phyloP scores from a whole-genome alignment of 2,113 vertebrate genomes.

The Gopherus evgoodei region DNA sequence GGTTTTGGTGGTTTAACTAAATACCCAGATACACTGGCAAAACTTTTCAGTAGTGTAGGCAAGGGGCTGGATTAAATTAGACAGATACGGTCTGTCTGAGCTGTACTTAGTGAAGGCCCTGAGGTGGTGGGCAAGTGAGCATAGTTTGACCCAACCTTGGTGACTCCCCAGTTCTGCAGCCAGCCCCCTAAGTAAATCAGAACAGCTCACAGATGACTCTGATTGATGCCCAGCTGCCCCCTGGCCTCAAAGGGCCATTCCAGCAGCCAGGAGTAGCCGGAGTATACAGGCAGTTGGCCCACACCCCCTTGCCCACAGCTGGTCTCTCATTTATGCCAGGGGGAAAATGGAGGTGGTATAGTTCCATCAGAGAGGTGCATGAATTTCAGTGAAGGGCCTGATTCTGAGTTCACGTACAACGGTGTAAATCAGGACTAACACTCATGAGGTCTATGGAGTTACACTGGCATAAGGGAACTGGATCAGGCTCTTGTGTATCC shows the following conservation, averaged over 20 bases:
- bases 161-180: neutral
- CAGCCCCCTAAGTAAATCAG: neutral
- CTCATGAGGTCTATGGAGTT: neutral
- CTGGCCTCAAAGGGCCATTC: neutral
- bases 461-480: neutral
- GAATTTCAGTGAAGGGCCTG: neutral
- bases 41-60: neutral
- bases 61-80: neutral
- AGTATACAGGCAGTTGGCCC: neutral
- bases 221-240: neutral
- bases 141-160: neutral
- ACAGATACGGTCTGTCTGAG: neutral
- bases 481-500: neutral
- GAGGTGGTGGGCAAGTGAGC: neutral
- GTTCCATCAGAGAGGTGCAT: neutral
- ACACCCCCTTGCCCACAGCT: neutral
- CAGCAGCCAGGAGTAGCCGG: neutral
- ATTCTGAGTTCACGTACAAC: neutral
- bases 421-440: neutral
- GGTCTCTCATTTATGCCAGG: neutral
- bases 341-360: neutral
- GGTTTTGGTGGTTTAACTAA: neutral
- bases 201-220: neutral
- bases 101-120: neutral
- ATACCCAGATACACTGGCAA: neutral